A percentile compares a stretch with the other conserved stretches of the same genome.
Evolutionary conservation across 2,888 invertebrate genomes (phyloP).

Genomic region (Harmothoe impar): DNA sequence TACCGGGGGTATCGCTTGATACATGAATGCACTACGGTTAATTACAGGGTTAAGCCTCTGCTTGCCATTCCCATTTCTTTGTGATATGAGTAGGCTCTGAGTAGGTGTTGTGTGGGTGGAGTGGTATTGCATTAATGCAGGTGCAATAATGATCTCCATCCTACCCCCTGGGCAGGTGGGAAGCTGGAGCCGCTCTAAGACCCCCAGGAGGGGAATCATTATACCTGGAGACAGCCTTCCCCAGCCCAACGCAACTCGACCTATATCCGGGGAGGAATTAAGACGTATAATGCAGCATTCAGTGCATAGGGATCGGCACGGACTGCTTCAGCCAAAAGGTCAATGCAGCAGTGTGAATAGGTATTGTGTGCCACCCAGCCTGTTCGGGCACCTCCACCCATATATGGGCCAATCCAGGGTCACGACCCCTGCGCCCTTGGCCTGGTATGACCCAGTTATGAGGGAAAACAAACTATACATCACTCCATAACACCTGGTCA

Average conservation of each 20-base stretch:
- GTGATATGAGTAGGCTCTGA: no score
- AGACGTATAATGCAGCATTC: neutral
- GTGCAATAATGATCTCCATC: no score
- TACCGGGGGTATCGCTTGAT: no score
- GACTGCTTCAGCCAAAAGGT: neutral
- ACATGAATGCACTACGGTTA: no score
- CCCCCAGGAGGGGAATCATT: neutral
- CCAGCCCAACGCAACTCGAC: neutral
- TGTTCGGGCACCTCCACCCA: neutral
- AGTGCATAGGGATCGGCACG: neutral
- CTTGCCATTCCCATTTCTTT: no score
- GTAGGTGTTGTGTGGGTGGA: no score
- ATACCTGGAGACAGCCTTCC: neutral
- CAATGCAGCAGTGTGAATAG: neutral
- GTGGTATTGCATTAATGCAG: no score
- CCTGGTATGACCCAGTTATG: neutral
- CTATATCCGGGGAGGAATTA: neutral
- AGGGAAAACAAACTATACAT: conserved; percentile 27
- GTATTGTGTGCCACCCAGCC: neutral
- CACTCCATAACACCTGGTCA: neutral
- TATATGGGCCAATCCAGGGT: neutral
- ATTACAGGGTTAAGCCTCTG: no score
- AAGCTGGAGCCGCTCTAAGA: no score
- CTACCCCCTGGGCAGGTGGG: no score
- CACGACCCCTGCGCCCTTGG: neutral